Base-by-base conservation (phyloP, 2,113 vertebrate genomes). In the Ia io region DNA sequence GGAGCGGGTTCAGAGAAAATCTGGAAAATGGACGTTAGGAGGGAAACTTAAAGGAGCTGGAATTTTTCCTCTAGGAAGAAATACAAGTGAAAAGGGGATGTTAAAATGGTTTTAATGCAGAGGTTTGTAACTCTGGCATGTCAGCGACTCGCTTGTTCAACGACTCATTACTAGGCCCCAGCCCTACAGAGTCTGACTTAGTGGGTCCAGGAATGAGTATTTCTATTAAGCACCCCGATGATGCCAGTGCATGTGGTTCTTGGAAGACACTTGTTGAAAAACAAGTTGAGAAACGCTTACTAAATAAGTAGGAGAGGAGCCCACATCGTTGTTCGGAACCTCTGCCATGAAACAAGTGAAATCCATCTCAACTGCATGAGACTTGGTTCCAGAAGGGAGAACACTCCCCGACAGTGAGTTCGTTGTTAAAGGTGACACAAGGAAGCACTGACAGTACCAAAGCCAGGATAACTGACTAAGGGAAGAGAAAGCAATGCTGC, bases 1-100 rank as follows among this genome's bases (percentile, higher is more conserved):
- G 95, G 95, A 93, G 88, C 84, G 12, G 51, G 82, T 96, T 96
- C 92, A 96, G 63, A 95, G 93, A 93, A 90, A 90, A 96, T 85
- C 90, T 93, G 88, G 87, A 91, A 93, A 97, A 95, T 92, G 92
- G 74, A 91, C 77, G 91, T 96, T 83, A 90, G 95, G 63, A 93
- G 80, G 71, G 40, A 95, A 88, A 84, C 88, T 96, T 95, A 61
- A 84, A 91, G 93, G 87, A 70, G 63, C 47, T 92, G 53, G 51
- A 88, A 37, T 87, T 84, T 91, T 88, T 89, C 89, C 79, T 69
- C 63, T 70, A 79, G 74, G n/a, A 87, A 83, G 37, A 80, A 12
- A 94, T 28, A 82, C 28, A 76, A 88, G 53, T 47, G 51, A 94
- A 94, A 85, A 30, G 42, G 20, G 61, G 67, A n/a, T 65, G 85